phyloP scores from a whole-genome alignment of 2,113 vertebrate species.

The Psittacus erithacus region DNA sequence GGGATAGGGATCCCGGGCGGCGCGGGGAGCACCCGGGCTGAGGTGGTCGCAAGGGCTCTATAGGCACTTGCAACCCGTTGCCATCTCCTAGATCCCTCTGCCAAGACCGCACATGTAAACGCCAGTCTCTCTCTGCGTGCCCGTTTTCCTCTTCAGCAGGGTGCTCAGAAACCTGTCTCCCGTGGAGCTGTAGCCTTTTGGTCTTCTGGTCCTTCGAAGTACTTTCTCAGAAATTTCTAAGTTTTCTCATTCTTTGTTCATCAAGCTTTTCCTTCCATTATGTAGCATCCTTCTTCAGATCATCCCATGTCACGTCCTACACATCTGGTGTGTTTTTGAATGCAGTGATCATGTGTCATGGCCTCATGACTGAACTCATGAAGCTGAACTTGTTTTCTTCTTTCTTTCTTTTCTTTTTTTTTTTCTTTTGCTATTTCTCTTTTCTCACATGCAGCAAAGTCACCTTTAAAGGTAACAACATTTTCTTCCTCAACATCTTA shows the following conservation, averaged over 20 bases:
- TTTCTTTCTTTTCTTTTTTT: background rate
- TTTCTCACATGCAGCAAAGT: background rate
- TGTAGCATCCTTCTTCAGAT: background rate
- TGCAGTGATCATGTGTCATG: accelerated
- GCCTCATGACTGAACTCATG: background rate
- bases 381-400: background rate
- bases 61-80: background rate
- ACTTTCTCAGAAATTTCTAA: background rate
- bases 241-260: background rate
- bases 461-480: background rate
- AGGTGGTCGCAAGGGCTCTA: background rate
- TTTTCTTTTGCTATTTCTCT: background rate
- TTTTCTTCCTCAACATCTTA: background rate
- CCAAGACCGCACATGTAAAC: accelerated
- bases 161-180: no score
- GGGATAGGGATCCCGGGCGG: background rate
- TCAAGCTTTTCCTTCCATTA: background rate
- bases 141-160: background rate
- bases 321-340: background rate
- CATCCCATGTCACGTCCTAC: background rate
- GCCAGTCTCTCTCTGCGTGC: background rate
- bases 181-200: background rate
- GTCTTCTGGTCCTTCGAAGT: background rate
- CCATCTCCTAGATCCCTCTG: no score
- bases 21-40: background rate